These are phyloP conservation scores for Myotis planiceps DNA, from an alignment of 2,797 vertebrate species.

Conservation along the genomic window DNA sequence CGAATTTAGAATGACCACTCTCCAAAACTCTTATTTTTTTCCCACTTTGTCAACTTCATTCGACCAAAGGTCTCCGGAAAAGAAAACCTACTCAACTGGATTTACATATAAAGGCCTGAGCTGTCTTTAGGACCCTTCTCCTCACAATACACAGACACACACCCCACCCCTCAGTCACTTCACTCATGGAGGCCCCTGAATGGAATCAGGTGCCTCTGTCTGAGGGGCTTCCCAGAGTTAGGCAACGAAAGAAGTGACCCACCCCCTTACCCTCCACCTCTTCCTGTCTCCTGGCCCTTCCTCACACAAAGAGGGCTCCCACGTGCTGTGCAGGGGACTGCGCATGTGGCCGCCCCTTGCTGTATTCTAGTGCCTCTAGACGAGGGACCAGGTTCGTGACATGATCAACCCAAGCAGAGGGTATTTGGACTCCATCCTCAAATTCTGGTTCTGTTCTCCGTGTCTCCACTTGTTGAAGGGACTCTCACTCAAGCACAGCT, in stretches of 20 bases:
- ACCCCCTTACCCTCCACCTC: no score
- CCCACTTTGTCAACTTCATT: neutral
- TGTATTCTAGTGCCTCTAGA: neutral
- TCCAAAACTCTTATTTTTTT: neutral
- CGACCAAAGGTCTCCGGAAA: neutral
- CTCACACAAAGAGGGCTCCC: neutral
- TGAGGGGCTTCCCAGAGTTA: neutral
- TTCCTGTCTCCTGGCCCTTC: neutral
- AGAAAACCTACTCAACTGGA: neutral
- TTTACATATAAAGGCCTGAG: neutral
- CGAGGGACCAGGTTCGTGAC: neutral
- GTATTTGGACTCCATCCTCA: neutral
- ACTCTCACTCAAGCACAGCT: neutral
- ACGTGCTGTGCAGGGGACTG: neutral
- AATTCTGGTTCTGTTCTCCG: neutral
- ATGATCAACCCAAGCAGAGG: rapidly evolving
- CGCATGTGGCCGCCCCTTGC: neutral
- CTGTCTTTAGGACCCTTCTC: neutral
- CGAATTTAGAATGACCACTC: neutral
- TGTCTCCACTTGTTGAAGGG: neutral
- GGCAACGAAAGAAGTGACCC: neutral
- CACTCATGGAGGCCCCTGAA: neutral
- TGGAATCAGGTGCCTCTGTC: neutral
- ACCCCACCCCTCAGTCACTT: rapidly evolving
- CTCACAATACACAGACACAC: neutral